These are phyloP conservation scores for Hecatera dysodea DNA, from an alignment of 2,888 invertebrate species.

Conservation along the genomic window DNA sequence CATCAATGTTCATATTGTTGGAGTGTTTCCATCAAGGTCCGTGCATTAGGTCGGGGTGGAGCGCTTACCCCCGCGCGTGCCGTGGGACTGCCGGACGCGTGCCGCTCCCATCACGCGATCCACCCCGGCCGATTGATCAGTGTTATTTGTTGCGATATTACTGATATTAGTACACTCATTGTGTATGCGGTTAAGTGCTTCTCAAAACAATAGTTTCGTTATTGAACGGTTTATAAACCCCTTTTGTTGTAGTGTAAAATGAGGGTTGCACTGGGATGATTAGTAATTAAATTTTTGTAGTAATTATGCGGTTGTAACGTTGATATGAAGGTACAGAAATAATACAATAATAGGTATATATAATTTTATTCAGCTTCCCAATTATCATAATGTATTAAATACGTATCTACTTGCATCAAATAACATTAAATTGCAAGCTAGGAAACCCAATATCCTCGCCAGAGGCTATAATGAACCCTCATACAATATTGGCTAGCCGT, in stretches of 20 bases:
- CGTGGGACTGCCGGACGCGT: conserved; percentile 90
- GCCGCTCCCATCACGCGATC: conserved; percentile 90
- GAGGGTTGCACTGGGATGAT: not conserved
- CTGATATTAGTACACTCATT: conserved; percentile 78
- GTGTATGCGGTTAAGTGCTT: conserved; percentile 77
- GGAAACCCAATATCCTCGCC: conserved; percentile 73
- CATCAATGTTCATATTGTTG: conserved; percentile 62
- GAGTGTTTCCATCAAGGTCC: conserved; percentile 73
- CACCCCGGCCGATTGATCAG: conserved; percentile 78
- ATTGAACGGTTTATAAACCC: conserved; percentile 57
- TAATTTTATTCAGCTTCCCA: not conserved
- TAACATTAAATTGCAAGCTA: conserved; percentile 62
- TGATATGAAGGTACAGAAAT: not conserved
- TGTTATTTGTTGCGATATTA: conserved; percentile 81
- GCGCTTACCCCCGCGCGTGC: conserved; percentile 79
- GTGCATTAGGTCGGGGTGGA: conserved; percentile 72
- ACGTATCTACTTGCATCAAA: conserved; percentile 23
- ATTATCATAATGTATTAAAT: not conserved
- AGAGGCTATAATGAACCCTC: conserved; percentile 69
- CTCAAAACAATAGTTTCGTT: conserved; percentile 72
- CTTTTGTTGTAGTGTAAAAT: conserved; percentile 6
- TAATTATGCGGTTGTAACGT: not conserved
- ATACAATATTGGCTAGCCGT: conserved; percentile 76
- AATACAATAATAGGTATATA: conserved; percentile 12
- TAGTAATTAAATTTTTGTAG: conserved; percentile 14